Evolutionary conservation across 2,797 vertebrate genomes (phyloP), one percentile per base, ranked within the genome.

Genomic region (Huso huso): DNA sequence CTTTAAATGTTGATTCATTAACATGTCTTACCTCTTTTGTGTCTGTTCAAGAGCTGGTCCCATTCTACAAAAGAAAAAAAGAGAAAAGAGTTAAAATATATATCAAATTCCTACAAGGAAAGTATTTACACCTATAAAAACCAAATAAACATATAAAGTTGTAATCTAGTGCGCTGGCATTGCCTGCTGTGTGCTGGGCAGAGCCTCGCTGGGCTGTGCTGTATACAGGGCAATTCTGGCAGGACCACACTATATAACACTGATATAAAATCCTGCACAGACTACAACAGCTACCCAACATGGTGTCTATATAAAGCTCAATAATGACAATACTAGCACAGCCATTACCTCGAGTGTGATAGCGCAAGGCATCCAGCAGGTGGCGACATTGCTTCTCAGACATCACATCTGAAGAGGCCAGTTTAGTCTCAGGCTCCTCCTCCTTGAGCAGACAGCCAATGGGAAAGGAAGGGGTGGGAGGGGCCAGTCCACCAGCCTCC

Each of bases 331-430:
- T 7, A n/a, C 48, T 37, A 53, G 10, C 6, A 51, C 52, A n/a
- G 49, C 1, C 15, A 74, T 79, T 51, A 91, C 90, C 89, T 81
- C 80, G 83, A 71, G 72, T 88, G 78, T 91, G 90, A 76, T 89
- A 90, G 55, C 80, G 83, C 67, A 87, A 68, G 6, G 90, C 86
- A 73, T 89, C 89, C 80, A 86, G 78, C 74, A 91, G 80, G 76
- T 89, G 87, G 75, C 82, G 87, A 83, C 86, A 89, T 64, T 55
- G 52, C 52, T 10, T 55, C 84, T 89, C 1, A 90, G 87, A n/a
- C 72, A 89, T 81, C 70, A 89, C 81, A 74, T 88, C 84, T 13
- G 82, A 83, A 6, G 83, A 86, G 75, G 72, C 79, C 68, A 3
- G 9, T 55, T 86, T 79, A 0, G 81, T 77, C 37, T 37, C 61